Evolutionary conservation across 2,113 vertebrate genomes (phyloP).

Genomic region (Colinus virginianus): DNA sequence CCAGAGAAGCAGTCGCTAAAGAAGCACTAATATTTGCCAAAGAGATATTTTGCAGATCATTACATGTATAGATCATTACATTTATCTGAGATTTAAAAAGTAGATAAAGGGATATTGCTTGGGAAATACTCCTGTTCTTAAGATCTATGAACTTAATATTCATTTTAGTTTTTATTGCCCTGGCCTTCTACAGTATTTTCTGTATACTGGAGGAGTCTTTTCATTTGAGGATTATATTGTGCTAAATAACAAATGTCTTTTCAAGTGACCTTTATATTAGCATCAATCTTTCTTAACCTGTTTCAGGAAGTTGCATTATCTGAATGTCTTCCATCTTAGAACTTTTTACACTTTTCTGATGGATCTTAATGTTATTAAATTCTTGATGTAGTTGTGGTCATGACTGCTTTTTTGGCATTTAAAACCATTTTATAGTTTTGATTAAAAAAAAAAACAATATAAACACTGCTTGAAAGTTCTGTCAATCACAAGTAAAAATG

Average conservation of each 20-base stretch:
- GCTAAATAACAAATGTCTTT: neutral
- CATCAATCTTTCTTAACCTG: slow-evolving; percentile 19
- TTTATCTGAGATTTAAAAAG: neutral
- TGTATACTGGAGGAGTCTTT: neutral
- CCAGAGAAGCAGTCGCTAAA: neutral
- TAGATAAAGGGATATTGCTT: neutral
- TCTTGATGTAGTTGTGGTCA: neutral
- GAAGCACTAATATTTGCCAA: neutral
- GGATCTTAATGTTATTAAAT: neutral
- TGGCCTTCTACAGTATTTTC: neutral
- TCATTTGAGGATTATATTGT: neutral
- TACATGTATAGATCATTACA: neutral
- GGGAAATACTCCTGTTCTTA: neutral
- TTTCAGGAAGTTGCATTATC: neutral
- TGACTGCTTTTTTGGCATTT: neutral
- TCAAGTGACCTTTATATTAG: slow-evolving; percentile 33
- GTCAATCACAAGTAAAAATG: neutral
- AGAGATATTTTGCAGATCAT: neutral
- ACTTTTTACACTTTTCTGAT: neutral
- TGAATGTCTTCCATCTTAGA: neutral
- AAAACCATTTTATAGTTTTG: neutral
- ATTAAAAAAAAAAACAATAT: too few relatives aligned
- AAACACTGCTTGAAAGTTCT: neutral
- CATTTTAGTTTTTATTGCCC: neutral
- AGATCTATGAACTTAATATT: neutral